These are phyloP conservation scores for Cydia strobilella DNA, from an alignment of 1,140 invertebrate genomes.

Conservation along the genomic window DNA sequence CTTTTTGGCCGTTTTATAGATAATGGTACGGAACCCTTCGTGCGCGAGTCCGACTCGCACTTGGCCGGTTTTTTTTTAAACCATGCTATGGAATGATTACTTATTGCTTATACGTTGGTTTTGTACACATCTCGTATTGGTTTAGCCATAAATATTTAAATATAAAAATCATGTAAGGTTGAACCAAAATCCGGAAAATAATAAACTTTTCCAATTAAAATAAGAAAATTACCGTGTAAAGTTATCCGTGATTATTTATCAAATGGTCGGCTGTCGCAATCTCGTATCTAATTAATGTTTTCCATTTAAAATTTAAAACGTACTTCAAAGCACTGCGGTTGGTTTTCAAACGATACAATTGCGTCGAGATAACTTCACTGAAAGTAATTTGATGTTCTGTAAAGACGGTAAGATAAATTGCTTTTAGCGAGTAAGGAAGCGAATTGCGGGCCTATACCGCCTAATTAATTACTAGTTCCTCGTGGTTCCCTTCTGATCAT, in stretches of 20 bases:
- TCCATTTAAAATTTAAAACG: not conserved
- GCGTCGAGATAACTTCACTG: not conserved
- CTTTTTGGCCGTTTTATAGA: no score
- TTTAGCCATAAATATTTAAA: no score
- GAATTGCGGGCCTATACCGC: not conserved
- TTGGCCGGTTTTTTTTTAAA: no score
- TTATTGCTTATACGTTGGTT: no score
- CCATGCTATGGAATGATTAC: no score
- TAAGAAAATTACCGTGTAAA: not conserved
- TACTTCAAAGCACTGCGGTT: not conserved
- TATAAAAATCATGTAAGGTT: no score
- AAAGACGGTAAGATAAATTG: conserved; percentile 13
- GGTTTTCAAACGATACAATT: not conserved
- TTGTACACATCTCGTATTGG: no score
- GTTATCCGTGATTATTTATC: not conserved
- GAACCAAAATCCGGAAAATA: not conserved
- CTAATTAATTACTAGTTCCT: not conserved
- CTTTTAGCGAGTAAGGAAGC: not conserved
- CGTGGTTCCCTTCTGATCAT: no score
- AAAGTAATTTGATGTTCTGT: not conserved
- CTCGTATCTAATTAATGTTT: not conserved
- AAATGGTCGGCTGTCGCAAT: not conserved
- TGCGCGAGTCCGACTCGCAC: no score
- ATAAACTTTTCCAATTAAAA: conserved; percentile 13
- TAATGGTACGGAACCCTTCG: no score